Conservation (phyloP, 1,140 invertebrate genomes). For the Melipona quadrifasciata region DNA sequence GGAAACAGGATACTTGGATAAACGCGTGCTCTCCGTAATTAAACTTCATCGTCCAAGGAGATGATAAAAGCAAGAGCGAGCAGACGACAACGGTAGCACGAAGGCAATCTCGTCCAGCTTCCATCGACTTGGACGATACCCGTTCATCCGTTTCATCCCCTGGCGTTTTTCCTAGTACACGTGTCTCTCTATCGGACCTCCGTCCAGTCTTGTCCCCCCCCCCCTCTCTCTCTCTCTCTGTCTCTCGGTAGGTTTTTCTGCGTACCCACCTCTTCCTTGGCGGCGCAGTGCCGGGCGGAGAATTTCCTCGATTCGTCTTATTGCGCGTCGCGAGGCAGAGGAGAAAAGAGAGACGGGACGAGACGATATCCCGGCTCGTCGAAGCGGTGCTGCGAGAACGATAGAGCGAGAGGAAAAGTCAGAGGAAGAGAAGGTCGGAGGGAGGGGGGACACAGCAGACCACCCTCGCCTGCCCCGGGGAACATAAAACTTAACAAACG, state of each 20-base stretch:
- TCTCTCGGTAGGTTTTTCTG: conserved; percentile 59
- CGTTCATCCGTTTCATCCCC: conserved; percentile 22
- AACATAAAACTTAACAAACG: conserved; percentile 80
- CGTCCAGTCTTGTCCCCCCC: neutral
- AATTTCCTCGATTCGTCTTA: conserved; percentile 73
- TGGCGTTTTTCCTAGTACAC: conserved; percentile 40
- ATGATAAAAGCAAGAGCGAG: conserved; percentile 43
- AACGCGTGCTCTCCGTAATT: conserved; percentile 56
- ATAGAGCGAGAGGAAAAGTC: neutral
- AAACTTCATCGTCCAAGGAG: conserved; percentile 42
- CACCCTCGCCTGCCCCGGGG: conserved; percentile 59
- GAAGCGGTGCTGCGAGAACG: neutral
- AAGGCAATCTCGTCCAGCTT: conserved; percentile 71
- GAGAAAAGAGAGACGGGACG: neutral
- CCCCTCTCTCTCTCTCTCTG: neutral
- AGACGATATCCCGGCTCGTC: neutral
- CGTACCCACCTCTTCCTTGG: conserved; percentile 52
- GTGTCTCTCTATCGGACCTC: conserved; percentile 44
- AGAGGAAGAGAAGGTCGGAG: neutral
- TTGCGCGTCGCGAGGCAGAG: conserved; percentile 56
- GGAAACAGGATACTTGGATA: neutral
- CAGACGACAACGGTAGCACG: conserved; percentile 50
- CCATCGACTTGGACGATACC: conserved; percentile 64
- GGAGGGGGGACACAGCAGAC: neutral
- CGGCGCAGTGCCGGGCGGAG: conserved; percentile 37